Evolutionary conservation across 2,888 invertebrate species (phyloP).

Genomic region (Spatulosminthurus flaviceps): DNA sequence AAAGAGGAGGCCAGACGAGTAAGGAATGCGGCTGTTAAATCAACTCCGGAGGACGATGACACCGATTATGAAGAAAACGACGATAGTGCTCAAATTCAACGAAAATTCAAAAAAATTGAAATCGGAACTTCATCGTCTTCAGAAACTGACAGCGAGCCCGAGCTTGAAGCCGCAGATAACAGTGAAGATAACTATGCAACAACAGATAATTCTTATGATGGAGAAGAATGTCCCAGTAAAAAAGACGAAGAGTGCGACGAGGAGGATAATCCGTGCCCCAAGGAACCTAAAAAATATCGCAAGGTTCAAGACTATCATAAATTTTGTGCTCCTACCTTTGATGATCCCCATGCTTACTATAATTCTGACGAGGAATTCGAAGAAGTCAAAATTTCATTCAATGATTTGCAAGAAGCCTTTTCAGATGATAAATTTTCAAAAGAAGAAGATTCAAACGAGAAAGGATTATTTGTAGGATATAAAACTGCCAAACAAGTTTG

Average conservation of each 20-base stretch:
- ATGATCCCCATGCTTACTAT: background rate
- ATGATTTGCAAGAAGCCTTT: background rate
- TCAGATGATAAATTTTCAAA: no score
- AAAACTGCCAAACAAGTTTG: constrained; percentile 6
- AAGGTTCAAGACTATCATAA: background rate
- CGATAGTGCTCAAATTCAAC: background rate
- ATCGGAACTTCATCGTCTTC: background rate
- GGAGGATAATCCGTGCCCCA: background rate
- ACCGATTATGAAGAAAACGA: background rate
- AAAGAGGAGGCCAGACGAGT: background rate
- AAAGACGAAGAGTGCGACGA: background rate
- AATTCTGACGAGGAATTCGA: constrained; percentile 2
- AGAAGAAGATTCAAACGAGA: background rate
- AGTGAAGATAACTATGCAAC: background rate
- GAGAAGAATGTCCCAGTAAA: background rate
- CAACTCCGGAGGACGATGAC: background rate
- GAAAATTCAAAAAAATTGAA: background rate
- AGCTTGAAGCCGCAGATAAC: background rate
- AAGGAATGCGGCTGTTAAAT: background rate
- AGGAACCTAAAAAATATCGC: background rate
- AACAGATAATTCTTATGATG: background rate
- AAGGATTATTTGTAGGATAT: background rate
- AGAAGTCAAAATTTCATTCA: background rate
- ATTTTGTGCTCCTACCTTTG: background rate
- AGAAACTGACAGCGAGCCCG: background rate